phyloP scores from a whole-genome alignment of 2,888 invertebrate species.

The Amaurobius ferox region DNA sequence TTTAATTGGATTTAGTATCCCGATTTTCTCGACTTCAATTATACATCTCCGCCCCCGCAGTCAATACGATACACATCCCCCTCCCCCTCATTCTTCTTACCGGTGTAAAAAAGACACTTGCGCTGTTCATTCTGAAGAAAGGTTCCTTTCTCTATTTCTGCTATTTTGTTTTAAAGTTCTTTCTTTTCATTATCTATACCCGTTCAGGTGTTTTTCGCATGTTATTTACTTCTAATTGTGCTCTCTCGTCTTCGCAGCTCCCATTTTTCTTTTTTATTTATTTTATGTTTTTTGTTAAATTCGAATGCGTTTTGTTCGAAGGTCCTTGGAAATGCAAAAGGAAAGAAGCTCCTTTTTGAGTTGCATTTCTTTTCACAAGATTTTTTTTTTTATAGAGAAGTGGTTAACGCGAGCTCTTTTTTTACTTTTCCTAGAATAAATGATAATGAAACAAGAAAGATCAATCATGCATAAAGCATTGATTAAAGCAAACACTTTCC shows the following conservation, averaged over 20 bases:
- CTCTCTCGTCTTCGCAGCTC: neutral
- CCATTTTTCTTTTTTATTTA: too few species aligned
- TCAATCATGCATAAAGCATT: too few species aligned
- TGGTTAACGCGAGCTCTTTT: too few species aligned
- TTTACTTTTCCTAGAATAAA: too few species aligned
- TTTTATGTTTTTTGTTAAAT: too few species aligned
- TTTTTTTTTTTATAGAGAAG: too few species aligned
- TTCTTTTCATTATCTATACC: neutral
- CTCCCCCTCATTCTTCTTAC: neutral
- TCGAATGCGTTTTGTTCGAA: too few species aligned
- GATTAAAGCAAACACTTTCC: too few species aligned
- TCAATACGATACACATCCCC: neutral
- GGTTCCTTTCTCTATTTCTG: constrained; percentile 22
- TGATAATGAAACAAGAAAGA: too few species aligned
- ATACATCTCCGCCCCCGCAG: constrained; percentile 46
- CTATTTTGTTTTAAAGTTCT: neutral
- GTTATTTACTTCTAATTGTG: neutral
- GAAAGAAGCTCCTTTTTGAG: too few species aligned
- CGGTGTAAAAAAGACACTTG: constrained; percentile 61
- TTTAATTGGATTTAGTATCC: constrained; percentile 72
- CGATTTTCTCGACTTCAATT: constrained; percentile 71
- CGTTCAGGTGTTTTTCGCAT: constrained; percentile 14
- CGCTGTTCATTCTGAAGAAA: constrained; percentile 17
- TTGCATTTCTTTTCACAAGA: too few species aligned
- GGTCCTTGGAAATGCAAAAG: too few species aligned